These are phyloP conservation scores for Meghimatium bilineatum DNA, from an alignment of 2,888 invertebrate species.

Conservation along the genomic window DNA sequence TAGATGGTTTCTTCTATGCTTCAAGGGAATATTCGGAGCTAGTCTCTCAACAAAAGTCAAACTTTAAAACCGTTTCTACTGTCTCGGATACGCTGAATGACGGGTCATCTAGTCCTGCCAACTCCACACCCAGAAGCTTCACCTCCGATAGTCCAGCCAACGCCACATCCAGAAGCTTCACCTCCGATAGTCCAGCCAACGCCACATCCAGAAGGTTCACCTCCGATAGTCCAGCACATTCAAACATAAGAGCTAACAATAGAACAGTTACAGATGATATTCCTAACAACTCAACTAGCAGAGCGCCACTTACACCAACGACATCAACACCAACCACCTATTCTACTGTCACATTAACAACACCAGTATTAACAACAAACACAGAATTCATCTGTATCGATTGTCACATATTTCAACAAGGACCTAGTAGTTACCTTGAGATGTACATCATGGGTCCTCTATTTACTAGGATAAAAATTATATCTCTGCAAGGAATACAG, in stretches of 20 bases:
- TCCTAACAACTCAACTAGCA: not conserved
- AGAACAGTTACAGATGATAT: too few relatives aligned
- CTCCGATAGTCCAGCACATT: too few relatives aligned
- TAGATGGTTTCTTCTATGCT: conserved; percentile 21
- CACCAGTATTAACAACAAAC: not conserved
- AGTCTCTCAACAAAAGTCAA: not conserved
- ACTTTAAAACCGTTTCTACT: not conserved
- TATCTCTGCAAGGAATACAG: not conserved
- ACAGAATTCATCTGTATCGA: not conserved
- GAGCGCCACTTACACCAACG: not conserved
- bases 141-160: not conserved
- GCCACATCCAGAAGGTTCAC: too few relatives aligned
- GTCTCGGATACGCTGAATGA: too few relatives aligned
- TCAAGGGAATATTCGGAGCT: not conserved
- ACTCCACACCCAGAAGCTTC: not conserved
- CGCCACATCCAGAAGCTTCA: too few relatives aligned
- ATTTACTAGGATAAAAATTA: not conserved
- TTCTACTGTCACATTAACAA: not conserved
- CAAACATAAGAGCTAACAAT: too few relatives aligned
- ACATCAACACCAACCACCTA: not conserved
- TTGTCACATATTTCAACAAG: not conserved
- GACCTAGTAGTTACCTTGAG: not conserved
- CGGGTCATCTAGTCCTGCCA: not conserved
- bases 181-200: not conserved
- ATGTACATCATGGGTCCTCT: conserved; percentile 1